Conservation (phyloP, 2,113 vertebrate genomes). For the Stegostoma tigrinum region DNA sequence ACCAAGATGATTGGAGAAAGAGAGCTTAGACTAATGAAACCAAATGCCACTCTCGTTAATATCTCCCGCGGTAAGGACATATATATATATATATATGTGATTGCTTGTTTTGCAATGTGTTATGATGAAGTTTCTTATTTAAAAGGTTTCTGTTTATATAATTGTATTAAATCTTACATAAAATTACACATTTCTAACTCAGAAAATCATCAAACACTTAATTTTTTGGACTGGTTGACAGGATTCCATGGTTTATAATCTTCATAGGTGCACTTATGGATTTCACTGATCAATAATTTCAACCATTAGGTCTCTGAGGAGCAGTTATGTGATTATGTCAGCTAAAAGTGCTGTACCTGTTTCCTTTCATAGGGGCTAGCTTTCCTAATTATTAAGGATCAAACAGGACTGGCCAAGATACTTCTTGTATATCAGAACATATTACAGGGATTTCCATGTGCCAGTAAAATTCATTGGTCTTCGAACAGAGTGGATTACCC, state of each 20-base stretch:
- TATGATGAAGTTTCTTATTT: background rate
- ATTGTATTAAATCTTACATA: background rate
- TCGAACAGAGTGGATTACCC: background rate
- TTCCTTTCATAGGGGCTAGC: background rate
- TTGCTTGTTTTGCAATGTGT: background rate
- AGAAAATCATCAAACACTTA: background rate
- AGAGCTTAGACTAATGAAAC: constrained; percentile 65
- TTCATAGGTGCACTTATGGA: background rate
- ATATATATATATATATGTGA: background rate
- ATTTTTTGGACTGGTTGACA: background rate
- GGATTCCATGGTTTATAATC: background rate
- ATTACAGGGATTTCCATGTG: background rate
- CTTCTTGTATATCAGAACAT: background rate
- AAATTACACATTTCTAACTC: background rate
- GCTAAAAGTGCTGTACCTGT: background rate
- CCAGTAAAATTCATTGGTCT: background rate
- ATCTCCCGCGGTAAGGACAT: constrained; percentile 61
- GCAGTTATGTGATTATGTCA: background rate
- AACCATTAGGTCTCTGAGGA: background rate
- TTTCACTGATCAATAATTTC: background rate
- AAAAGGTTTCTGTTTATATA: background rate
- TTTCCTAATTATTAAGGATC: background rate
- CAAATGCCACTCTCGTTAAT: constrained; percentile 61
- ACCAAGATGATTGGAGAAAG: constrained; percentile 56
- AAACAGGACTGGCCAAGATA: background rate